These are phyloP conservation scores for Drosophila athabasca DNA, from an alignment of 1,140 invertebrate genomes.

Conservation along the genomic window DNA sequence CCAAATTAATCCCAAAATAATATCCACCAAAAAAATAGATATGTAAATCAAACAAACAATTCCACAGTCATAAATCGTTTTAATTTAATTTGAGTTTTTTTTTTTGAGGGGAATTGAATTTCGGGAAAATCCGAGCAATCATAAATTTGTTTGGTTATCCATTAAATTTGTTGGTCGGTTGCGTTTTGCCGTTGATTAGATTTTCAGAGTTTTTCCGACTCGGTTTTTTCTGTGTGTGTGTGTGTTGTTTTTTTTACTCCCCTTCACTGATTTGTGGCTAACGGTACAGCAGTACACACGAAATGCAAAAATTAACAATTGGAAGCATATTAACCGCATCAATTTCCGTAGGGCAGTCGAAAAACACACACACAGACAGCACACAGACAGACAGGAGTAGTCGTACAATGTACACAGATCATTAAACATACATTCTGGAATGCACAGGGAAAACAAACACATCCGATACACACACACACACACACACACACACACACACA, in stretches of 20 bases:
- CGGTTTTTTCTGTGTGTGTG: constrained; percentile 9
- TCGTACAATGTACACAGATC: constrained; percentile 42
- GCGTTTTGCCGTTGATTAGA: constrained; percentile 47
- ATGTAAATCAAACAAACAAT: too few species aligned
- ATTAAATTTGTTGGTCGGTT: constrained; percentile 40
- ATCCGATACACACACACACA: constrained; percentile 1
- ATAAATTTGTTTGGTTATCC: constrained; percentile 41
- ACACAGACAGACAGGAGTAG: constrained; percentile 4
- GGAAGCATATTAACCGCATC: constrained; percentile 75
- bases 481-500: not conserved
- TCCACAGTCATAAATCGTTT: too few species aligned
- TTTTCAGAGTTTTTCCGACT: constrained; percentile 40
- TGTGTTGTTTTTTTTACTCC: not conserved
- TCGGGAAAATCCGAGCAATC: constrained; percentile 7
- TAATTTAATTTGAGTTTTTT: too few species aligned
- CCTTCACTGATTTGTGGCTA: constrained; percentile 14
- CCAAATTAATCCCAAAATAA: too few species aligned
- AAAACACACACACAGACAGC: constrained; percentile 11
- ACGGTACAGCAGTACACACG: constrained; percentile 21
- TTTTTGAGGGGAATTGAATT: too few species aligned
- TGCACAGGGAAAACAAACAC: constrained; percentile 28
- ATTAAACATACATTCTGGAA: constrained; percentile 61
- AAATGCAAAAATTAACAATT: constrained; percentile 69
- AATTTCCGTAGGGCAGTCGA: constrained; percentile 48
- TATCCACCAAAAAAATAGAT: too few species aligned